These are phyloP conservation scores for Anolis carolinensis DNA, from an alignment of 2,113 vertebrate genomes.

Conservation along the genomic window DNA sequence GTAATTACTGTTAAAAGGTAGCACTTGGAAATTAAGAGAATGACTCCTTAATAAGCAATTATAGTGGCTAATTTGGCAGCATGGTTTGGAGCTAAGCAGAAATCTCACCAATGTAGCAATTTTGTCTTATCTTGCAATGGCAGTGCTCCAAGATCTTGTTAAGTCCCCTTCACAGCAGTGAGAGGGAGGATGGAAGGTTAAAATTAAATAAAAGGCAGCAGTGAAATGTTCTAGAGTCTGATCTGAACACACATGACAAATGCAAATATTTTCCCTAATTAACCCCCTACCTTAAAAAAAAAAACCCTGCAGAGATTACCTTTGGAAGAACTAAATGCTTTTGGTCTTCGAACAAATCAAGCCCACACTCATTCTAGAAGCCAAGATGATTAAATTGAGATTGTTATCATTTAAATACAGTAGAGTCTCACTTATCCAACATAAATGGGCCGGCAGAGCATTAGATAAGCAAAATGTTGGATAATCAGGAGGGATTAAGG, in stretches of 20 bases:
- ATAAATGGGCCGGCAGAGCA: too few relatives aligned
- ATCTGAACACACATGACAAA: neutral
- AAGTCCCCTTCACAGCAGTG: neutral
- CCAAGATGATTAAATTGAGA: too few relatives aligned
- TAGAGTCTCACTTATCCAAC: too few relatives aligned
- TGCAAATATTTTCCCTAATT: neutral
- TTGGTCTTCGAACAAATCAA: neutral
- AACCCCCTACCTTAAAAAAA: neutral
- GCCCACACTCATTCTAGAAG: too few relatives aligned
- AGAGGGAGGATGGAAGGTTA: neutral
- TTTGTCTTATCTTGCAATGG: slow-evolving; percentile 29
- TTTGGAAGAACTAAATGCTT: neutral
- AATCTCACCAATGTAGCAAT: slow-evolving; percentile 13
- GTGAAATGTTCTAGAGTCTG: neutral
- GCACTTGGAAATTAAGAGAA: slow-evolving; percentile 32
- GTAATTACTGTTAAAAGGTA: slow-evolving; percentile 39
- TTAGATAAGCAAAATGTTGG: too few relatives aligned
- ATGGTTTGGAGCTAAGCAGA: slow-evolving; percentile 10
- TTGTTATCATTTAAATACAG: too few relatives aligned
- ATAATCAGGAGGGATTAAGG: too few relatives aligned
- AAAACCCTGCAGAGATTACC: neutral
- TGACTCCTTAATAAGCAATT: slow-evolving; percentile 42
- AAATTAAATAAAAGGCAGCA: neutral
- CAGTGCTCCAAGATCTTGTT: slow-evolving; percentile 3
- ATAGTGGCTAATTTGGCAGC: slow-evolving; percentile 18